Evolutionary conservation across 2,797 vertebrate genomes (phyloP).

Genomic region (Dendrocincla tyrannina): DNA sequence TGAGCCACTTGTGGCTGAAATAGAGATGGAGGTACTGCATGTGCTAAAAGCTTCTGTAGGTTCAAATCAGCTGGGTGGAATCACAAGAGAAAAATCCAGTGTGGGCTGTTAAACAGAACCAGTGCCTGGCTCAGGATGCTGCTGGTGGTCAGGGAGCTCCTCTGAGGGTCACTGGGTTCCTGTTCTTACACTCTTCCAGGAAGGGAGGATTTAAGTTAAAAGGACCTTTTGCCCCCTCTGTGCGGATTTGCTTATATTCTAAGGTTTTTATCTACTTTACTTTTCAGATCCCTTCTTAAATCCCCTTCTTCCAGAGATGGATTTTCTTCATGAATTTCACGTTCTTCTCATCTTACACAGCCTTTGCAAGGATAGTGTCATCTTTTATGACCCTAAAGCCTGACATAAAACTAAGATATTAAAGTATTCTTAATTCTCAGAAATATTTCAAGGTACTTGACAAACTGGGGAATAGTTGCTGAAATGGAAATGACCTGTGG

Average conservation of each 20-base stretch:
- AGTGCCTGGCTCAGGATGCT: not conserved
- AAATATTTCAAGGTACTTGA: not conserved
- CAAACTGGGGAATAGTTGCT: not conserved
- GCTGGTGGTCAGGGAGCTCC: not conserved
- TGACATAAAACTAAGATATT: not conserved
- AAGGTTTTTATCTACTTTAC: not conserved
- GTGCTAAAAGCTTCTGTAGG: not conserved
- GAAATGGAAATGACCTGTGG: constrained; percentile 7
- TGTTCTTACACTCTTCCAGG: not conserved
- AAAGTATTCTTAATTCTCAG: constrained; percentile 8
- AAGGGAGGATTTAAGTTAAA: not conserved
- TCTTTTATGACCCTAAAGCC: not conserved
- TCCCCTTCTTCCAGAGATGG: not conserved
- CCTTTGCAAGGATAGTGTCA: not conserved
- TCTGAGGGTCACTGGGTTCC: not conserved
- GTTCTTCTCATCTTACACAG: not conserved
- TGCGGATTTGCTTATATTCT: not conserved
- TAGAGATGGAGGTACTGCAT: not conserved
- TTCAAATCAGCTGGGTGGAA: not conserved
- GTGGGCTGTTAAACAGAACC: not conserved
- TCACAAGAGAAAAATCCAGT: not conserved
- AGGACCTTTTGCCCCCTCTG: not conserved
- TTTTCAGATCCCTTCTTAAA: not conserved
- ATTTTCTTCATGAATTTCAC: not conserved
- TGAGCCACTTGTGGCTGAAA: not conserved